Percentiles rank a stretch among this genome's conserved stretches.
phyloP scores from a whole-genome alignment of 1,140 invertebrate species.

The Atopsyche davidsoni region DNA sequence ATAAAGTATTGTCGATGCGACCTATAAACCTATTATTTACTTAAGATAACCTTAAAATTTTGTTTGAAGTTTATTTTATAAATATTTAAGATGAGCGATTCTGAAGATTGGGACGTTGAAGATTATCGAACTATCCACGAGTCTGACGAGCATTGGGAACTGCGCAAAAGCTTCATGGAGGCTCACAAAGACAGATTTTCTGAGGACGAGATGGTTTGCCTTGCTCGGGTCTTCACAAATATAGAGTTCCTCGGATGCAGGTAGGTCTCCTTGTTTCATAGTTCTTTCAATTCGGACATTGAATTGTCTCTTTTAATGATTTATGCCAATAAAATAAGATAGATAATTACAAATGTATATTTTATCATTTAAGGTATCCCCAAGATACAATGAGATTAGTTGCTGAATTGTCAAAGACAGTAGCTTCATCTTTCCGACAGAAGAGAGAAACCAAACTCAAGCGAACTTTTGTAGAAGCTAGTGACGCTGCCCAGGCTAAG shows the following conservation, averaged over 20 bases:
- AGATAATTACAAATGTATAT: background rate
- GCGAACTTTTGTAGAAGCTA: conserved; percentile 70
- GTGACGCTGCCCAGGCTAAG: conserved; percentile 69
- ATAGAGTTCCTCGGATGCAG: conserved; percentile 77
- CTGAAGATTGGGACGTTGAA: conserved; percentile 56
- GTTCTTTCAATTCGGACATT: conserved; percentile 8
- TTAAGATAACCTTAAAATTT: too few species aligned
- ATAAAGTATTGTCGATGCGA: too few species aligned
- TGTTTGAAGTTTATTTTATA: too few species aligned
- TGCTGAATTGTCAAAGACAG: conserved; percentile 63
- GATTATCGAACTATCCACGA: conserved; percentile 65
- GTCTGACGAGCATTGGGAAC: conserved; percentile 76
- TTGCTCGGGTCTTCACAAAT: conserved; percentile 78
- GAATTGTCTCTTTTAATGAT: too few species aligned
- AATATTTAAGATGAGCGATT: too few species aligned
- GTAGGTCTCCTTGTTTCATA: conserved; percentile 36
- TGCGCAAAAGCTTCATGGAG: conserved; percentile 68
- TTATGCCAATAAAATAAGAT: background rate
- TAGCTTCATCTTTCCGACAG: conserved; percentile 60
- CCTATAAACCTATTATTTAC: too few species aligned
- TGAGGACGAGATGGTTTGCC: conserved; percentile 69
- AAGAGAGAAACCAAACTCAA: conserved; percentile 62
- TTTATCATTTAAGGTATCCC: conserved; percentile 60
- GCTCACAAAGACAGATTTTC: conserved; percentile 64
- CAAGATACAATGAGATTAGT: conserved; percentile 70